Percentiles rank a stretch among this genome's conserved stretches.
Evolutionary conservation across 2,888 invertebrate genomes (phyloP).

Genomic region (Apoda limacodes): DNA sequence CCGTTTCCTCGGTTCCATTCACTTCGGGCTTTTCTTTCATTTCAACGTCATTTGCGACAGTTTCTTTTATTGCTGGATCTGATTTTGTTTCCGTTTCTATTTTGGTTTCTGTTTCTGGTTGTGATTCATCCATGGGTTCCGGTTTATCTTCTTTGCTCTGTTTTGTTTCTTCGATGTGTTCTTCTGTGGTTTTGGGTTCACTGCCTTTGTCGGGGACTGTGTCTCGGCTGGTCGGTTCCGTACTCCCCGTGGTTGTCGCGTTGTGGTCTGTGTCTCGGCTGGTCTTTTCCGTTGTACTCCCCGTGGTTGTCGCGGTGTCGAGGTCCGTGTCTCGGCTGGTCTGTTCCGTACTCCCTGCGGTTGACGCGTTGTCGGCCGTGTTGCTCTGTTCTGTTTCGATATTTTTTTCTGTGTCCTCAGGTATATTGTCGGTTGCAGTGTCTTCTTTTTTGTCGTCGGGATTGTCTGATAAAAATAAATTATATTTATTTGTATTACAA

Average conservation of each 20-base stretch:
- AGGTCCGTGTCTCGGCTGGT: constrained; percentile 49
- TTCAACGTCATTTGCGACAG: constrained; percentile 23
- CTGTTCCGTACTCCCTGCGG: constrained; percentile 39
- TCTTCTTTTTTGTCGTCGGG: constrained; percentile 24
- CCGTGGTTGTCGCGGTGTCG: constrained; percentile 12
- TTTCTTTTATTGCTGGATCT: no score
- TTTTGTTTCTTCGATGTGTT: constrained; percentile 17
- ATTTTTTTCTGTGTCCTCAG: no score
- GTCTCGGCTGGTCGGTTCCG: constrained; percentile 46
- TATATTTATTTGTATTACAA: no score
- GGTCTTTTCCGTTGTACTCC: constrained; percentile 15
- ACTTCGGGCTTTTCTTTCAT: constrained; percentile 25
- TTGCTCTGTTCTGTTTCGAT: constrained; percentile 17
- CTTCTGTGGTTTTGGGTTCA: constrained; percentile 22
- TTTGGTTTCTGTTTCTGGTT: no score
- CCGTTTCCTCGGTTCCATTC: constrained; percentile 19
- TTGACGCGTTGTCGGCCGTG: constrained; percentile 23
- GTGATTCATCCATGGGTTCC: no score
- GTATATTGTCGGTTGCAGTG: constrained; percentile 21
- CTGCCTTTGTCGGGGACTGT: constrained; percentile 28
- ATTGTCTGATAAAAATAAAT: no score
- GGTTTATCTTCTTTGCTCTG: background rate
- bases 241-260: constrained; percentile 31
- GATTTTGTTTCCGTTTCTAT: no score
- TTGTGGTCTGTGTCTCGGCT: constrained; percentile 21